phyloP scores from a whole-genome alignment of 1,140 invertebrate species.

The Pseudomyrmex pallidus region DNA sequence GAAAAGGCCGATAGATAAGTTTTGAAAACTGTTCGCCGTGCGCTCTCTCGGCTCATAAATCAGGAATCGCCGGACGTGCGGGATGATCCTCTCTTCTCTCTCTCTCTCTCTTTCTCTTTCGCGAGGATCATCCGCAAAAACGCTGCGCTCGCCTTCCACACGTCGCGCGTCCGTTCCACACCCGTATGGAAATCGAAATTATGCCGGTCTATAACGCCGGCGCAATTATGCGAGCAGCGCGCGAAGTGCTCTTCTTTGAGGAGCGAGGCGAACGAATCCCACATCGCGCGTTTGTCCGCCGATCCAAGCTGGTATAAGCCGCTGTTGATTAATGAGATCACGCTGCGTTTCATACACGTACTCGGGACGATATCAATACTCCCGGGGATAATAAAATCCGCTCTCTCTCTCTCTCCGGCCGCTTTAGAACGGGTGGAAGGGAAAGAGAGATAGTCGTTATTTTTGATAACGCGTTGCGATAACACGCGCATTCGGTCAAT shows the following conservation, averaged over 20 bases:
- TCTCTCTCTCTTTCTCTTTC: conserved; percentile 33
- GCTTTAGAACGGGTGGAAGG: background rate
- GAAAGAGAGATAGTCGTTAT: background rate
- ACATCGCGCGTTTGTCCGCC: conserved; percentile 20
- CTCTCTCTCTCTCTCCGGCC: conserved; percentile 9
- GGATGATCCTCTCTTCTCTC: conserved; percentile 58
- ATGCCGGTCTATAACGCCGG: conserved; percentile 10
- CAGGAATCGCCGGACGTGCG: conserved; percentile 72
- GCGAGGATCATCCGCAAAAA: conserved; percentile 21
- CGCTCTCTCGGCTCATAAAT: conserved; percentile 74
- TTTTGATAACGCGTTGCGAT: background rate
- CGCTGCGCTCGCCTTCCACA: background rate
- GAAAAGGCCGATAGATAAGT: conserved; percentile 58
- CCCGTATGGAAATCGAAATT: conserved; percentile 70
- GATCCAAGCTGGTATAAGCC: background rate
- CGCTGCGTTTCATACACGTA: conserved; percentile 25
- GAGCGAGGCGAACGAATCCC: conserved; percentile 60
- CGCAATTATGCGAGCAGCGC: conserved; percentile 61
- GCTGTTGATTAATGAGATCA: conserved; percentile 51
- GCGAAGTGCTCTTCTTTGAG: conserved; percentile 33
- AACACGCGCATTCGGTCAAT: background rate
- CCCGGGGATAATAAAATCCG: conserved; percentile 45
- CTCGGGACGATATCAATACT: conserved; percentile 47
- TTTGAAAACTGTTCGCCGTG: conserved; percentile 57
- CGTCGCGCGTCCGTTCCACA: conserved; percentile 24